Evolutionary conservation across 2,797 vertebrate species (phyloP), one percentile per base, ranked within the genome.

Genomic region (Mormyrops boulengeri): DNA sequence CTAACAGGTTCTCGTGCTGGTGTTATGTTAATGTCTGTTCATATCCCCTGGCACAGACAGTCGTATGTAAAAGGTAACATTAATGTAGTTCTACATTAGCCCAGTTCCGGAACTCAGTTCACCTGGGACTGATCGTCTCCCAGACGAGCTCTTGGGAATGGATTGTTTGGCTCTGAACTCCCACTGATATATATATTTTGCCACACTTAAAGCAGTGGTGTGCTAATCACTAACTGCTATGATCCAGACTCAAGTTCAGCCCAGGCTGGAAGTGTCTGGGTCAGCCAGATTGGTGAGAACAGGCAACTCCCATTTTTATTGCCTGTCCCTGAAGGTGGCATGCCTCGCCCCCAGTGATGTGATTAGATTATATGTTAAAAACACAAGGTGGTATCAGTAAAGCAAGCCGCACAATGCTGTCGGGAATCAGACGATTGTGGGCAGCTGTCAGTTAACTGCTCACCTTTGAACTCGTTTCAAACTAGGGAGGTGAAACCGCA

Each of bases 261-360:
- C 19, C 80, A 89, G n/a, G 62, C 87, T 91, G 91, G 91, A 93
- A 91, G 89, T 62, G 88, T 89, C 91, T 92, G 91, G 66, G 57
- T 90, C 86, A 85, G 85, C 86, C 90, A 90, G 91, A 91, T 91
- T 91, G 87, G 60, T 88, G 89, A 80, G 47, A 60, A 87, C 49
- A 86, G 34, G 89, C 88, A 88, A 50, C 88, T 87, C 89, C 85
- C 88, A 82, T 26, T 57, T 77, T 89, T 90, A 86, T 77, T 44
- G 77, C 52, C 41, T 26, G 57, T 85, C 30, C 89, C 80, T 90
- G 84, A 88, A 57, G 60, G 62, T 84, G 57, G 82, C 17, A 87
- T 34, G 57, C 26, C 60, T 62, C 8, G 30, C 55, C 57, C 86
- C 89, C 77, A 62, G 55, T 57, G 77, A 89, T 88, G 89, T 87